Base-by-base conservation (phyloP, 2,113 vertebrate genomes). In the Sus scrofa region DNA sequence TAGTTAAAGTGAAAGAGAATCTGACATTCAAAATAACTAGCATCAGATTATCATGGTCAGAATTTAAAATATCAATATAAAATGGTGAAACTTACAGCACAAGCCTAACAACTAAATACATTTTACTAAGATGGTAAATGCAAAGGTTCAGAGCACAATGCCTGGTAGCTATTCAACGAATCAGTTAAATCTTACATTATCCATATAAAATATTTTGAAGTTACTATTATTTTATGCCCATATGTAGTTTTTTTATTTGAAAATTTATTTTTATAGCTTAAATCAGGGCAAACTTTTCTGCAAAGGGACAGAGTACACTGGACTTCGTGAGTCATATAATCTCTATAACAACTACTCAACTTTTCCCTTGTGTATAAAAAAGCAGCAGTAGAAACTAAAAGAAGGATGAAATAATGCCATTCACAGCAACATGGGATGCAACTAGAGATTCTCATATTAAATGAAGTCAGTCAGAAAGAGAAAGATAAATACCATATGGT, bases 31-130 rank as follows among this genome's bases (percentile, higher is more conserved):
- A 92, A 94, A 86, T 5, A 85, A 91, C 1, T 78, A 19, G 20
- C 14, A 92, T 16, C 27, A 79, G 32, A 39, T 89, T 52, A 75
- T 32, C 60, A 77, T 19, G 84, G 14, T 75, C 7, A 94, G 24
- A 96, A 77, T 82, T 95, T 90, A 81, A 86, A 96, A 92, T 89
- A 68, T 27, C 34, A 96, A 68, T 83, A 86, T 19, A 75, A 85
- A 94, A 82, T 68, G 32, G 52, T 63, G 2, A 91, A 77, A 86
- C 73, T 74, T 22, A 96, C 11, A 93, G 20, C 54, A 18, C 7
- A 86, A 6, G 78, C 22, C 24, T 50, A 63, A 91, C 4, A 77
- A 77, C 54, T 75, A 88, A 75, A 87, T 83, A n/a, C 3, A 65
- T 34, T 50, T 60, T 52, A 63, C 32, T 78, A 79, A 84, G 20